Percentiles rank a stretch among this genome's conserved stretches.
Conservation (phyloP, 2,113 vertebrate genomes). For the Eleginops maclovinus region DNA sequence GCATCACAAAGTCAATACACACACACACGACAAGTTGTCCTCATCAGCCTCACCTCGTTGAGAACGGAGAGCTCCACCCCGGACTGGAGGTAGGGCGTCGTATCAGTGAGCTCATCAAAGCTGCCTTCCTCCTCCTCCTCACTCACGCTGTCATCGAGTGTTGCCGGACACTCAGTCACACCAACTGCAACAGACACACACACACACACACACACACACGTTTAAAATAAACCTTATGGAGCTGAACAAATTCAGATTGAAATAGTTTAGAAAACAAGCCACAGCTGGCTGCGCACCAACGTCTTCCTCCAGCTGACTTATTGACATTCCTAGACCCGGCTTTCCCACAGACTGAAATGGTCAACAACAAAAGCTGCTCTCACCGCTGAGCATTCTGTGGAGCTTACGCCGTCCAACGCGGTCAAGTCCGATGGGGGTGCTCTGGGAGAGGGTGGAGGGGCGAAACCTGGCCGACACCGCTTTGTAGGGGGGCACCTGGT, state of each 20-base stretch:
- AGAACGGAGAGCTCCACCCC: constrained; percentile 94
- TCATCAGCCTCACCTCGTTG: constrained; percentile 88
- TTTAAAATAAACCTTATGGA: background rate
- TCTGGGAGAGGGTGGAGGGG: constrained; percentile 92
- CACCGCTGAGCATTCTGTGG: constrained; percentile 90
- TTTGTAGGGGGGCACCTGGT: constrained; percentile 94
- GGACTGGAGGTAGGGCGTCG: constrained; percentile 90
- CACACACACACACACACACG: constrained; percentile 2
- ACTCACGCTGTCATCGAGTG: constrained; percentile 93
- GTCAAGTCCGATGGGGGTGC: constrained; percentile 96
- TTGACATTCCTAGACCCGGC: constrained; percentile 51
- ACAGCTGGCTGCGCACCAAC: constrained; percentile 24
- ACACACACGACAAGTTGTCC: constrained; percentile 24
- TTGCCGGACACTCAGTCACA: constrained; percentile 82
- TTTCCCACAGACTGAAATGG: constrained; percentile 40
- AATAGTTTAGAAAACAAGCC: constrained; percentile 25
- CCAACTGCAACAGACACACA: constrained; percentile 82
- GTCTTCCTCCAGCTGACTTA: constrained; percentile 23
- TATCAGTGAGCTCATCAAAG: constrained; percentile 91
- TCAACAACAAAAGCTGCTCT: constrained; percentile 73
- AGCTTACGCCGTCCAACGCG: constrained; percentile 88
- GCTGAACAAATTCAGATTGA: background rate
- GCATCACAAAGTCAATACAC: too few relatives aligned
- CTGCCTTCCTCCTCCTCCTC: constrained; percentile 96
- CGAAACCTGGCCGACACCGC: constrained; percentile 92